Percentiles rank a stretch among this genome's conserved stretches.
These are phyloP conservation scores for Gastracanthus pulcherrimus DNA, from an alignment of 2,888 invertebrate species.

Conservation along the genomic window DNA sequence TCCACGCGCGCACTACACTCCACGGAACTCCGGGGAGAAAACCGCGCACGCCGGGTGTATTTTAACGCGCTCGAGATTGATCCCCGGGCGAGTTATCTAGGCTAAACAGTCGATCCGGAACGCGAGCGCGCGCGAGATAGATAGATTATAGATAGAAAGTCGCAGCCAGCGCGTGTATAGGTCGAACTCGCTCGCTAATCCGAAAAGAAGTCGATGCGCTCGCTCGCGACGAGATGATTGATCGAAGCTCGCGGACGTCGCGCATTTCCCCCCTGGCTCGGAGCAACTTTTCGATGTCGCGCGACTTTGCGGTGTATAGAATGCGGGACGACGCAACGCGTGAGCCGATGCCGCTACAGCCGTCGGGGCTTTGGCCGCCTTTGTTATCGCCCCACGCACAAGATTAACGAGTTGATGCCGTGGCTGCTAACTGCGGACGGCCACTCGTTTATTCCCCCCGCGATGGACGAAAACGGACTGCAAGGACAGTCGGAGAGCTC, in stretches of 20 bases:
- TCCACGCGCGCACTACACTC: not conserved
- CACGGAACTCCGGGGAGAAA: not conserved
- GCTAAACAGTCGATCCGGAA: not conserved
- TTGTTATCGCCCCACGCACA: conserved; percentile 36
- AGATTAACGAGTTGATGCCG: conserved; percentile 42
- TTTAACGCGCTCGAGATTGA: conserved; percentile 10
- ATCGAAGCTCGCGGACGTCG: not conserved
- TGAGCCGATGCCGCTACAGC: not conserved
- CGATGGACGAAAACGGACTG: not conserved
- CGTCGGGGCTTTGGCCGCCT: not conserved
- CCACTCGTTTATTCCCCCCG: not conserved
- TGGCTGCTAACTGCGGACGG: no score
- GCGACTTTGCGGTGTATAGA: not conserved
- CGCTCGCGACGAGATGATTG: conserved; percentile 29
- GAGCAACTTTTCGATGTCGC: conserved; percentile 17
- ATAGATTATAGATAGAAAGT: not conserved
- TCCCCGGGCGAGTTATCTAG: not conserved
- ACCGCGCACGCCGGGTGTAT: not conserved
- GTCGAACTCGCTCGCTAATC: conserved; percentile 16
- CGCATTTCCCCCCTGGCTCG: not conserved
- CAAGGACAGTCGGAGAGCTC: not conserved
- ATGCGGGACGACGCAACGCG: not conserved
- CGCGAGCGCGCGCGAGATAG: not conserved
- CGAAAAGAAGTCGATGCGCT: conserved; percentile 15
- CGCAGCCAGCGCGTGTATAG: not conserved